Percentiles rank a stretch among this genome's conserved stretches.
Conservation (phyloP, 1,140 invertebrate genomes). For the Phthorimaea operculella region DNA sequence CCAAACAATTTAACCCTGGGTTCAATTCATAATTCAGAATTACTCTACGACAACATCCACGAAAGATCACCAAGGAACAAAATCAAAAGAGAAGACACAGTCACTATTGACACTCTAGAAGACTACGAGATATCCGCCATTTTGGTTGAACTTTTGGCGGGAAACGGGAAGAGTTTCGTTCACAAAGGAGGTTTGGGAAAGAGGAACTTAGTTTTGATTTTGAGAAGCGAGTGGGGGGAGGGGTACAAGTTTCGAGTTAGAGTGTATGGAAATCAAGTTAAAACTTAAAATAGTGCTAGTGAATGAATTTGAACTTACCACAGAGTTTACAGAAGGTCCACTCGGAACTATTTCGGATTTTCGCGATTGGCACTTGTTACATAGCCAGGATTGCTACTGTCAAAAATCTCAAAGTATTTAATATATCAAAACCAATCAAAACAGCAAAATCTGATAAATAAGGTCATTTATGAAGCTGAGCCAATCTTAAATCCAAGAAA, state of each 20-base stretch:
- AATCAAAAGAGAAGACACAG: constrained; percentile 4
- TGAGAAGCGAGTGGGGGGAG: background rate
- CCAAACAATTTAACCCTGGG: background rate
- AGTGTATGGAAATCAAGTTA: background rate
- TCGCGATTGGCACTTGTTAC: too few species aligned
- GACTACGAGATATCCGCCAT: constrained; percentile 4
- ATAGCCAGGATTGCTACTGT: too few species aligned
- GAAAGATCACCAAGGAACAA: background rate
- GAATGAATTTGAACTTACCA: too few species aligned
- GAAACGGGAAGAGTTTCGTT: constrained; percentile 2
- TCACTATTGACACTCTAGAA: background rate
- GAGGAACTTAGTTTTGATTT: background rate
- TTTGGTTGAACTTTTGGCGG: constrained; percentile 5
- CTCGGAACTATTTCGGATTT: too few species aligned
- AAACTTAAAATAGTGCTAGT: background rate
- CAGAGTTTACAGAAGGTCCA: too few species aligned
- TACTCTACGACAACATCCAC: constrained; percentile 6
- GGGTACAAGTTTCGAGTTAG: constrained; percentile 6
- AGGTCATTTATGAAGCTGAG: too few species aligned
- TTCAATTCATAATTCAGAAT: background rate
- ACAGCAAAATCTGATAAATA: too few species aligned
- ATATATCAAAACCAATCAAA: too few species aligned
- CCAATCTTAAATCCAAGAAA: too few species aligned
- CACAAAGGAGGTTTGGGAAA: constrained; percentile 2
- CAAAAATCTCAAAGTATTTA: too few species aligned